Evolutionary conservation across 1,140 invertebrate species (phyloP).

Genomic region (Dysdera silvatica): DNA sequence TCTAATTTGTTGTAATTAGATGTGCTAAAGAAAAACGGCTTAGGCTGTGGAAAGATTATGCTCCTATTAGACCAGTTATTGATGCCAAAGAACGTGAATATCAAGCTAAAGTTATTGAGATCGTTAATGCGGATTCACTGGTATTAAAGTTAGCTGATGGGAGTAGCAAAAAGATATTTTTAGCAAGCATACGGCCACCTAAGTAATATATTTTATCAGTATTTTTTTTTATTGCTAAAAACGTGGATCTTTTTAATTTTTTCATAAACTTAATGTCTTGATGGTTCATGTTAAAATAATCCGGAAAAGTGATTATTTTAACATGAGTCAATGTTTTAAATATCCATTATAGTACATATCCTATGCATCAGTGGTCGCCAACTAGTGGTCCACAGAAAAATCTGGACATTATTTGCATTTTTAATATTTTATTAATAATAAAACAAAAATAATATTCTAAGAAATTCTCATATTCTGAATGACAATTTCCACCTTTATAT

Average conservation of each 20-base stretch:
- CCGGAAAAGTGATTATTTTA: no score
- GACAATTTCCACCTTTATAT: no score
- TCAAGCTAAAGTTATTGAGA: conserved; percentile 76
- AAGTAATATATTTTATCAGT: conserved; percentile 49
- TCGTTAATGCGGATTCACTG: conserved; percentile 88
- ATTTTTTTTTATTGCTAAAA: background rate
- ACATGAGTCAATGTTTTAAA: no score
- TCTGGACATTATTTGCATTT: no score
- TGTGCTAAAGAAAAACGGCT: conserved; percentile 77
- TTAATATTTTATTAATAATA: no score
- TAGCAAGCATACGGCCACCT: conserved; percentile 90
- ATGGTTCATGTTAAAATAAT: background rate
- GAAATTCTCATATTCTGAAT: no score
- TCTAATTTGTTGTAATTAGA: no score
- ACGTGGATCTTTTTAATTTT: background rate
- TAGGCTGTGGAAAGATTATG: conserved; percentile 80
- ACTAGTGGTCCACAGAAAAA: no score
- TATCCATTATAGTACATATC: no score
- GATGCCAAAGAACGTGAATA: conserved; percentile 74
- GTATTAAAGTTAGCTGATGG: conserved; percentile 72
- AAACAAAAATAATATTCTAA: no score
- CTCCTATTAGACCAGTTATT: conserved; percentile 33
- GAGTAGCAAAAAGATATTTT: conserved; percentile 81
- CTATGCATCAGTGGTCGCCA: no score
- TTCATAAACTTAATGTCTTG: background rate